Evolutionary conservation across 2,797 vertebrate genomes (phyloP).

Genomic region (Characodon lateralis): DNA sequence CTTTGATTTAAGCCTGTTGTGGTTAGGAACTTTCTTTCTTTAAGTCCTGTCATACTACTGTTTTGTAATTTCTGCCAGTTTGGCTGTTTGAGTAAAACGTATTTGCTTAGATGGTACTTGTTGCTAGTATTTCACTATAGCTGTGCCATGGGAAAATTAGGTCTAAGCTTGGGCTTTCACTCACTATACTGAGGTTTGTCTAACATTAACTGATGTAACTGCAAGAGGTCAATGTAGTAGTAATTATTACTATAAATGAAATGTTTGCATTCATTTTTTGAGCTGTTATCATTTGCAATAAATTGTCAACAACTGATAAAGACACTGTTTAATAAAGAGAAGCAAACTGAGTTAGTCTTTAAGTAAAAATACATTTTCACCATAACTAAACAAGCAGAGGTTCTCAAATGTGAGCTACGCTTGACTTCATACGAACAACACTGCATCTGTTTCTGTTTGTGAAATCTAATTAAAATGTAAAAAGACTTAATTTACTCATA

Average conservation of each 20-base stretch:
- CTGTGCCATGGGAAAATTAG: too few species aligned
- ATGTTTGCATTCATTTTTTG: neutral
- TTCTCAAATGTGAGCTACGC: constrained; percentile 11
- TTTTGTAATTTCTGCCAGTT: too few species aligned
- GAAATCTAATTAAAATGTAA: neutral
- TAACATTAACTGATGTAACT: neutral
- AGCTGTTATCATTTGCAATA: neutral
- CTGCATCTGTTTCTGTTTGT: neutral
- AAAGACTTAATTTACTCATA: neutral
- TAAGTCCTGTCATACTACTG: neutral
- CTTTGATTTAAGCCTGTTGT: too few species aligned
- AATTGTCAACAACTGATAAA: neutral
- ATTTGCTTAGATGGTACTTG: too few species aligned
- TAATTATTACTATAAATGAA: neutral
- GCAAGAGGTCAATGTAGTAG: neutral
- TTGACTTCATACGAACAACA: neutral
- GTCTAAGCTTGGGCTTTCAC: neutral
- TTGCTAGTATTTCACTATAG: too few species aligned
- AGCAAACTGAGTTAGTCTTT: neutral
- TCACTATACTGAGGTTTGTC: neutral
- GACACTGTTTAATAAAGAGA: neutral
- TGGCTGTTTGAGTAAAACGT: too few species aligned
- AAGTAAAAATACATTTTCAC: constrained; percentile 4
- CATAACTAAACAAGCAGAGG: neutral
- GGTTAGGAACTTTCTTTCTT: neutral